A percentile compares a stretch with the other conserved stretches of the same genome.
phyloP scores from a whole-genome alignment of 2,113 vertebrate species.

The Crotalus horridus region DNA sequence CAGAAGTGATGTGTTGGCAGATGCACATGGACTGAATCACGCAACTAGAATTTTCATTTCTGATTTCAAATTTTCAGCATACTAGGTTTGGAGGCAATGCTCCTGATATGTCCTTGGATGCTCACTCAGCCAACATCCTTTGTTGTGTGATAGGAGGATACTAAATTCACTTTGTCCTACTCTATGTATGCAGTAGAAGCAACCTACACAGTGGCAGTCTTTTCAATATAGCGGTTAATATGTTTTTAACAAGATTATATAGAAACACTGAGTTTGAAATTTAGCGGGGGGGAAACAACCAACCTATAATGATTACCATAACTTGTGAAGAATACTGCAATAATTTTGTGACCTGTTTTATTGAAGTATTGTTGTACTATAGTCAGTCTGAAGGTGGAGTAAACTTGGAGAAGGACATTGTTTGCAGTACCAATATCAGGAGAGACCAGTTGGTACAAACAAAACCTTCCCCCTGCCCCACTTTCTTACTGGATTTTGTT shows the following conservation, averaged over 20 bases:
- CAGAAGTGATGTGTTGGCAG: neutral
- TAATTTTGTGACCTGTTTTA: neutral
- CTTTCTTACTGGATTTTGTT: neutral
- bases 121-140: neutral
- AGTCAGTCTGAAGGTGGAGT: neutral
- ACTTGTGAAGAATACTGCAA: neutral
- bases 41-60: neutral
- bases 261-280: neutral
- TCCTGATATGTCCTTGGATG: neutral
- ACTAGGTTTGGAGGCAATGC: neutral
- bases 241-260: neutral
- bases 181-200: neutral
- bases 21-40: too few species aligned
- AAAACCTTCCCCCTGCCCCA: neutral
- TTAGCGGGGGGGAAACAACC: neutral
- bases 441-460: neutral
- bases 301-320: neutral
- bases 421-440: neutral
- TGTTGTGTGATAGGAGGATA: neutral
- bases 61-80: neutral
- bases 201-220: neutral
- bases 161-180: too few species aligned
- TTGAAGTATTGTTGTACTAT: neutral
- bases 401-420: neutral
- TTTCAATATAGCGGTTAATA: neutral